phyloP scores from a whole-genome alignment of 2,797 vertebrate species.

The Linurgus olivaceus region DNA sequence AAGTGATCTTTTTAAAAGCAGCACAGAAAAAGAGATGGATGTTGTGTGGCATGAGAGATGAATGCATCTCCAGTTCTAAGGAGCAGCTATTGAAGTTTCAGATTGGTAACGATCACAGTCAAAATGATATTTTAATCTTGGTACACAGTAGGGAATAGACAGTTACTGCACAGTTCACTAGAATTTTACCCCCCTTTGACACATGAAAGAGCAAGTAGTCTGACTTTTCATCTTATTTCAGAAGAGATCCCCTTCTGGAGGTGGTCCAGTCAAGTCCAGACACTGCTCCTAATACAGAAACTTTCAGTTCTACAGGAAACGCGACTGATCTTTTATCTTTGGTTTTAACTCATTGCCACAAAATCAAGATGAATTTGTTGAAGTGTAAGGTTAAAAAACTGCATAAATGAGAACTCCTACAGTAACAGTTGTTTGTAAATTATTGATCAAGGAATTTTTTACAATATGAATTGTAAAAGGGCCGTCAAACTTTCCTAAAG shows the following conservation, averaged over 20 bases:
- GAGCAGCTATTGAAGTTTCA: slow-evolving; percentile 63
- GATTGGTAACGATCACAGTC: slow-evolving; percentile 54
- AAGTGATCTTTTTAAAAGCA: slow-evolving; percentile 46
- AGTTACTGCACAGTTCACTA: slow-evolving; percentile 72
- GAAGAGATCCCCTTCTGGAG: slow-evolving; percentile 69
- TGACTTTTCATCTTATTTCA: slow-evolving; percentile 77
- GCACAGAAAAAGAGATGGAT: not conserved
- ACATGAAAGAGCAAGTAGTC: slow-evolving; percentile 75
- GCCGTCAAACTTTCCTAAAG: slow-evolving; percentile 29
- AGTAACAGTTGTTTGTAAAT: slow-evolving; percentile 63
- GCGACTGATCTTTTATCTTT: slow-evolving; percentile 72
- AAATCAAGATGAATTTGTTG: slow-evolving; percentile 64
- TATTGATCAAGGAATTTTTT: slow-evolving; percentile 41
- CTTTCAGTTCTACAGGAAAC: slow-evolving; percentile 73
- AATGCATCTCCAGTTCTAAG: slow-evolving; percentile 56
- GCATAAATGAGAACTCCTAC: slow-evolving; percentile 56
- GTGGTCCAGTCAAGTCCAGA: slow-evolving; percentile 73
- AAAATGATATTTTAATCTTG: slow-evolving; percentile 67
- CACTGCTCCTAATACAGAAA: slow-evolving; percentile 64
- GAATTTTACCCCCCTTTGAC: slow-evolving; percentile 74
- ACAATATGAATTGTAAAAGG: slow-evolving; percentile 34
- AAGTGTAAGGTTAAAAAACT: slow-evolving; percentile 60
- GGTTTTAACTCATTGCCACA: slow-evolving; percentile 73
- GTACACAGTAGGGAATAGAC: slow-evolving; percentile 69
- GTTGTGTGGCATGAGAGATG: slow-evolving; percentile 28